Evolutionary conservation across 2,797 vertebrate genomes (phyloP).

Genomic region (Bradypodion ventrale): DNA sequence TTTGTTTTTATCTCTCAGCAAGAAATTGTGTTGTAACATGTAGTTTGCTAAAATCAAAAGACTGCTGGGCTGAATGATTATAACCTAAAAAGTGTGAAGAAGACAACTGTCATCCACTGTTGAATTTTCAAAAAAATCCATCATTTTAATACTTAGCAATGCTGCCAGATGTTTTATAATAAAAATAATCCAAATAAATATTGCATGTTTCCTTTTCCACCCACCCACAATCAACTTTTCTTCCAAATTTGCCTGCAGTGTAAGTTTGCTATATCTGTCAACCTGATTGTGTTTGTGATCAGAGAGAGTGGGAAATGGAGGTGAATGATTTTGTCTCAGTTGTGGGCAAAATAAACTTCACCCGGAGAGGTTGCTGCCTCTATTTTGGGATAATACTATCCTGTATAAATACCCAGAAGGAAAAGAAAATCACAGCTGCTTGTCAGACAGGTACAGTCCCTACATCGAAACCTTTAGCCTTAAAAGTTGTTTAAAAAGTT

Average conservation of each 20-base stretch:
- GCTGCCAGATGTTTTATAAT: background rate
- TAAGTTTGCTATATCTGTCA: background rate
- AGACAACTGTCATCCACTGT: background rate
- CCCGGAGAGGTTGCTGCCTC: background rate
- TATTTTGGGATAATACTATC: background rate
- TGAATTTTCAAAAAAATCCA: background rate
- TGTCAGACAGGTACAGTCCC: background rate
- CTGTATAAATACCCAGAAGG: background rate
- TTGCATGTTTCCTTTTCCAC: background rate
- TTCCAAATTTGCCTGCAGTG: background rate
- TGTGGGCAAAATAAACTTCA: background rate
- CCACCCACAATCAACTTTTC: background rate
- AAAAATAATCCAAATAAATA: background rate
- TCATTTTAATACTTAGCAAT: background rate
- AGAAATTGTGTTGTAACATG: conserved; percentile 4
- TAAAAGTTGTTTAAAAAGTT: background rate
- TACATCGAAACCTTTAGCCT: background rate
- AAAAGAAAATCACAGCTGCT: background rate
- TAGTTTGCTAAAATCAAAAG: conserved; percentile 16
- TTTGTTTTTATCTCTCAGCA: conserved; percentile 7
- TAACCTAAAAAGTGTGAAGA: background rate
- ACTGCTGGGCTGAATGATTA: background rate
- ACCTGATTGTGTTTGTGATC: background rate
- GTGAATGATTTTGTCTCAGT: background rate
- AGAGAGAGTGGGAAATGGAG: background rate